A percentile compares a stretch with the other conserved stretches of the same genome.
Conservation (phyloP, 1,140 invertebrate genomes). For the Penaeus vannamei region DNA sequence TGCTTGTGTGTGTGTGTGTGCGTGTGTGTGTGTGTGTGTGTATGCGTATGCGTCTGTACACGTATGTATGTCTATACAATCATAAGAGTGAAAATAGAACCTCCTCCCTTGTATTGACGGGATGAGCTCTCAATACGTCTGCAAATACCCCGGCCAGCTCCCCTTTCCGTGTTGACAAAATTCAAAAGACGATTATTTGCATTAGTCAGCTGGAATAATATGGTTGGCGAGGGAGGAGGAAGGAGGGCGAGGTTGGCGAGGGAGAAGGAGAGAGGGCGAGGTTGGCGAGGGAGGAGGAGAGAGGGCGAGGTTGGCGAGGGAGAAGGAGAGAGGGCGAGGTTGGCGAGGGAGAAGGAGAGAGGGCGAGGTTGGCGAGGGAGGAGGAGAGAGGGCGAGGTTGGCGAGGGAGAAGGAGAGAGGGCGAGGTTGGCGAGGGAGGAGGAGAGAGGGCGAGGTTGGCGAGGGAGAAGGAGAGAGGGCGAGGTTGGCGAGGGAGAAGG, state of each 20-base stretch:
- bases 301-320: no score
- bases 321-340: not conserved
- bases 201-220: not conserved
- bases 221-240: not conserved
- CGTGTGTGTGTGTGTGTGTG: not conserved
- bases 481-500: no score
- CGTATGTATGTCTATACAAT: not conserved
- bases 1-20: not conserved
- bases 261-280: not conserved
- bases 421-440: no score
- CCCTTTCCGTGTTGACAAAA: not conserved
- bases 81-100: not conserved
- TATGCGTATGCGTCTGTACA: not conserved
- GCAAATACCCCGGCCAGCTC: not conserved
- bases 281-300: no score
- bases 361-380: no score
- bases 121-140: not conserved
- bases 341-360: not conserved
- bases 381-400: not conserved
- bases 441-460: not conserved
- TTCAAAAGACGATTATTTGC: not conserved
- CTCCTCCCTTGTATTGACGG: not conserved
- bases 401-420: not conserved
- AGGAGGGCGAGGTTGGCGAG: not conserved
- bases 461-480: not conserved